A percentile compares a stretch with the other conserved stretches of the same genome.
These are phyloP conservation scores for Menura novaehollandiae DNA, from an alignment of 2,113 vertebrate species.

Conservation along the genomic window DNA sequence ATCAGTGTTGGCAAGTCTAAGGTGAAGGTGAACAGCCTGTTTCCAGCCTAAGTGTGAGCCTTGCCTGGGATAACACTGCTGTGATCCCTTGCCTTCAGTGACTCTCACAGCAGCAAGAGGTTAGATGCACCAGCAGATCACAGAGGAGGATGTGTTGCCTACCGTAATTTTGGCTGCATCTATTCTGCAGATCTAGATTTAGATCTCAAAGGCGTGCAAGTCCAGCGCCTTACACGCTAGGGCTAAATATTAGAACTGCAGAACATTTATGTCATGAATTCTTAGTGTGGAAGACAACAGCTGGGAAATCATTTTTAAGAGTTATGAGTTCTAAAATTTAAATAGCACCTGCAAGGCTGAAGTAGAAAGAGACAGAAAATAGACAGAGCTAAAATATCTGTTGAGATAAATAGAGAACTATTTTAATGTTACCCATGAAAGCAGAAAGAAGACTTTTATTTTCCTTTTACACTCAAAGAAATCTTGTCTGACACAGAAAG, in stretches of 20 bases:
- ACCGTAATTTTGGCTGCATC: neutral
- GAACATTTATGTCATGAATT: neutral
- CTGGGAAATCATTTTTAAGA: neutral
- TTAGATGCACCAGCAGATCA: neutral
- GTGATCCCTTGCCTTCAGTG: neutral
- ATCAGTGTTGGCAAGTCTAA: neutral
- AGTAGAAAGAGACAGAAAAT: conserved; percentile 9
- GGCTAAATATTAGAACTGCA: neutral
- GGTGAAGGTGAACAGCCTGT: neutral
- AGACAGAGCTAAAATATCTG: neutral
- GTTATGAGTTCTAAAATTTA: neutral
- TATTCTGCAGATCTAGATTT: neutral
- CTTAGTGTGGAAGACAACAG: neutral
- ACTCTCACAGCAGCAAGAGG: neutral
- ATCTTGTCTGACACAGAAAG: conserved; percentile 3
- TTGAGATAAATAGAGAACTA: neutral
- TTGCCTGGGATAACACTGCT: neutral
- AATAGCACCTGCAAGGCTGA: neutral
- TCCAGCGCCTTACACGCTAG: neutral
- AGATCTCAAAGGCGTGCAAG: neutral
- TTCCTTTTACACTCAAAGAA: conserved; percentile 13
- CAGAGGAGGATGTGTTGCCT: neutral
- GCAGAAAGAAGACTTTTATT: neutral
- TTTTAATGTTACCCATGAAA: conserved; percentile 17
- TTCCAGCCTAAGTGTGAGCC: neutral